These are phyloP conservation scores for Onychorhynchus coronatus DNA, from an alignment of 2,113 vertebrate genomes.

Conservation along the genomic window DNA sequence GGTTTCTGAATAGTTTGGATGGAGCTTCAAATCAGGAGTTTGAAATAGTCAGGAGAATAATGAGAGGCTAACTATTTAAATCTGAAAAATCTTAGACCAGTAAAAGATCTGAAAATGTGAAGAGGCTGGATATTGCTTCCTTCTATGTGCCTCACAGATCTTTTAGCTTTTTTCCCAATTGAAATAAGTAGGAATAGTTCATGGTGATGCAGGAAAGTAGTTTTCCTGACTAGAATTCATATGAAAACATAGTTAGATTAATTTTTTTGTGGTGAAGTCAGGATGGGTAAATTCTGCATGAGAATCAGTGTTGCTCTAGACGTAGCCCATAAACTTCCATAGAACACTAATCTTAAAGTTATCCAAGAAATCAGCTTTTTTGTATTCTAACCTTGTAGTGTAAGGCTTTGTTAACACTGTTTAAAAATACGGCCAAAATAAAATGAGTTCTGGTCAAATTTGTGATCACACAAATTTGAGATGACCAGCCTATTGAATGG, in stretches of 20 bases:
- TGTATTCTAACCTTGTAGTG: background rate
- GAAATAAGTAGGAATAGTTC: background rate
- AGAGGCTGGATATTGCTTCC: background rate
- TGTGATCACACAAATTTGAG: background rate
- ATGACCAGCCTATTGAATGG: background rate
- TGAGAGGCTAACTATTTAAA: background rate
- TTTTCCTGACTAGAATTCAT: background rate
- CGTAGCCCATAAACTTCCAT: background rate
- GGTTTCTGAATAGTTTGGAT: background rate
- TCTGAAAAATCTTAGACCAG: background rate
- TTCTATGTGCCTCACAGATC: background rate
- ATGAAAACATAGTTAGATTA: background rate
- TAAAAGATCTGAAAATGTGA: background rate
- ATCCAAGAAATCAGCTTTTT: background rate
- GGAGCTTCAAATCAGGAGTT: background rate
- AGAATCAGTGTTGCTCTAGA: background rate
- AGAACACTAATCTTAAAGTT: background rate
- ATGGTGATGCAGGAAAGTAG: background rate
- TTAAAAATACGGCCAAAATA: background rate
- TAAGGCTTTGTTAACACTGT: background rate
- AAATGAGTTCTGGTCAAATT: background rate
- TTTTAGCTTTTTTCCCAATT: background rate
- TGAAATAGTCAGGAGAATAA: background rate
- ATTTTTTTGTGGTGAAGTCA: background rate
- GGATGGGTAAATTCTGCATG: background rate